A percentile compares a stretch with the other conserved stretches of the same genome.
Conservation (phyloP, 2,113 vertebrate species). For the Varanus komodoensis region DNA sequence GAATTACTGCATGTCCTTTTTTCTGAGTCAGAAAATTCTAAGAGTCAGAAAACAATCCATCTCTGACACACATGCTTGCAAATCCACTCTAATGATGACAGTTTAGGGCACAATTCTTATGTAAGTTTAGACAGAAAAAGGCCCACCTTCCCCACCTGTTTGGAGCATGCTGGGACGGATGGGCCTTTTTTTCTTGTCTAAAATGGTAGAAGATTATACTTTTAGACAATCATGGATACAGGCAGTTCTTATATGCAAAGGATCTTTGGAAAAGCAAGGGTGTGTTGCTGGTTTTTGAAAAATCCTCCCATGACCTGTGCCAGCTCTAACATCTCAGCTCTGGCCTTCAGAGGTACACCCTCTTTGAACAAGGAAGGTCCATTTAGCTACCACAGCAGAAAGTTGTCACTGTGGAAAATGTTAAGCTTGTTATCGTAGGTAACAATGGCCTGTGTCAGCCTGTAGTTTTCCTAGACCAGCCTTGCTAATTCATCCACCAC, state of each 20-base stretch:
- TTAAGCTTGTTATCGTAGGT: background rate
- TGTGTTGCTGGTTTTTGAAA: background rate
- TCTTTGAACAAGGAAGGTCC: background rate
- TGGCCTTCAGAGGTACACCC: background rate
- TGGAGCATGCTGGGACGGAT: too few relatives aligned
- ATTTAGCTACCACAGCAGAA: background rate
- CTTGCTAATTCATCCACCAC: slow-evolving; percentile 27
- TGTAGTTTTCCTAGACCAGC: slow-evolving; percentile 15
- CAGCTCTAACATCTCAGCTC: background rate
- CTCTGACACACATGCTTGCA: background rate
- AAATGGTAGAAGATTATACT: too few relatives aligned
- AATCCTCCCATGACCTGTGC: background rate
- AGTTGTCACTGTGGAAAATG: background rate
- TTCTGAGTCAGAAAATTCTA: background rate
- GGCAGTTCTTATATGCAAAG: background rate
- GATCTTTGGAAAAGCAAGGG: background rate
- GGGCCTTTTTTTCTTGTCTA: too few relatives aligned
- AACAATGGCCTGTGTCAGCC: background rate
- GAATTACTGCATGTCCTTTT: background rate
- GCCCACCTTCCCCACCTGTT: too few relatives aligned
- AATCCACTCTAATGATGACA: background rate
- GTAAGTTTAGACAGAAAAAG: too few relatives aligned
- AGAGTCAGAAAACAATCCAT: background rate
- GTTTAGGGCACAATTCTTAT: too few relatives aligned
- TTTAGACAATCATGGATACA: background rate